Base-by-base conservation (phyloP, 2,113 vertebrate genomes). In the Diphyllodes magnificus region DNA sequence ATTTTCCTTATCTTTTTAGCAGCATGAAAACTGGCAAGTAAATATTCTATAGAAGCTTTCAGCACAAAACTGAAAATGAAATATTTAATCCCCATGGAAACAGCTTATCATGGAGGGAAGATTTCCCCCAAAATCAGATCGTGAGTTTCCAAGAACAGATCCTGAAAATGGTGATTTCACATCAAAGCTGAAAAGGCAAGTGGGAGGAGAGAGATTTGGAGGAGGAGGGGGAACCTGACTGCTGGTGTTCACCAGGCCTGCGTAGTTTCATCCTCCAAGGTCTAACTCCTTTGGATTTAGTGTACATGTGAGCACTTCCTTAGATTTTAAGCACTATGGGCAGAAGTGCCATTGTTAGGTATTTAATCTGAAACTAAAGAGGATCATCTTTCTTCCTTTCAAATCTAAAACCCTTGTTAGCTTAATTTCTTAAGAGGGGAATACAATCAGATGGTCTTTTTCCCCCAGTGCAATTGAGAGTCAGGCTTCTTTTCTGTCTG, bases 351-450 rank as follows among this genome's bases (percentile, higher is more conserved):
- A 86, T 93, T 90, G 85, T 92, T 93, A 71, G 44, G 37, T 30
- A 68, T 81, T 92, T 83, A 77, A 86, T 81, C 79, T 81, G 76
- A 92, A 90, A 78, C 71, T 28, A 81, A 59, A 93, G 85, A 94
- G 27, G 90, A 94, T 90, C 0, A 0, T 35, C 71, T 84, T 95
- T 84, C 57, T 86, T 95, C 84, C 79, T 86, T 88, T 92, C 75
- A 96, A 90, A 86, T 93, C 79, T 82, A 94, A 96, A 94, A 78
- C 85, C 37, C 63, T 77, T 90, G 90, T 93, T 97, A 91, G 68
- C 60, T 93, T 86, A 83, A 73, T 95, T 95, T 94, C 82, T 83
- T 77, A 45, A 65, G 64, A 91, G 56, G 21, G 22, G 25, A 88
- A 63, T 24, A 60, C 13, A 85, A 66, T 95, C 70, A 88, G 63